Conservation (phyloP, 92 coral and sea anemone genomes). For the Porites rus region DNA sequence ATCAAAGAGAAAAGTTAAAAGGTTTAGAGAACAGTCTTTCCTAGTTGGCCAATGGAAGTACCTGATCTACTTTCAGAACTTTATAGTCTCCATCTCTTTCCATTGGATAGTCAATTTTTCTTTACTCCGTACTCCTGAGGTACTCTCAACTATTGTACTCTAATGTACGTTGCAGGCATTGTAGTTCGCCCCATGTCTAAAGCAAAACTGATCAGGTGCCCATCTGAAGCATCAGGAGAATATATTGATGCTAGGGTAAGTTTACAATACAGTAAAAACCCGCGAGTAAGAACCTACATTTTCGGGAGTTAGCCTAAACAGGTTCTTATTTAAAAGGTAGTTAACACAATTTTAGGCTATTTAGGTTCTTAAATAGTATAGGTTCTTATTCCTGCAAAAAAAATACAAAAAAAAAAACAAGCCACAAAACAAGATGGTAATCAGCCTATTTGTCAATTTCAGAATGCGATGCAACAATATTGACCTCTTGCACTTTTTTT, state of each 20-base stretch:
- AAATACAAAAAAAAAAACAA: no score
- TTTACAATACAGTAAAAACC: no score
- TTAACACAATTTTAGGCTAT: no score
- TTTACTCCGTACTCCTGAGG: background rate
- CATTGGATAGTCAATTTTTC: background rate
- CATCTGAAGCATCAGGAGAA: slow-evolving; percentile 25
- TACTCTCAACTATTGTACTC: background rate
- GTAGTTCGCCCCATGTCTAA: slow-evolving; percentile 42
- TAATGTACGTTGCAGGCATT: slow-evolving; percentile 2
- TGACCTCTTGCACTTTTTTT: no score
- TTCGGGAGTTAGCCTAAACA: no score
- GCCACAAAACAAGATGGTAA: no score
- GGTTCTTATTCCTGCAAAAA: no score
- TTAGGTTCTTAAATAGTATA: no score
- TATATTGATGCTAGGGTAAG: slow-evolving; percentile 52
- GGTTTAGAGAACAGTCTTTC: background rate
- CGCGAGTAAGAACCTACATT: no score
- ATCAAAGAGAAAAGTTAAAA: no score
- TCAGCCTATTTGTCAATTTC: background rate
- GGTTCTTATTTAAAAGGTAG: no score
- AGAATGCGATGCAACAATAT: background rate
- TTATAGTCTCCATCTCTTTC: background rate
- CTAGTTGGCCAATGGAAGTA: background rate
- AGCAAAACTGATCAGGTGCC: slow-evolving; percentile 28
- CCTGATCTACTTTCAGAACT: background rate